These are phyloP conservation scores for Calosoma granatense DNA, from an alignment of 1,140 invertebrate species.

Conservation along the genomic window DNA sequence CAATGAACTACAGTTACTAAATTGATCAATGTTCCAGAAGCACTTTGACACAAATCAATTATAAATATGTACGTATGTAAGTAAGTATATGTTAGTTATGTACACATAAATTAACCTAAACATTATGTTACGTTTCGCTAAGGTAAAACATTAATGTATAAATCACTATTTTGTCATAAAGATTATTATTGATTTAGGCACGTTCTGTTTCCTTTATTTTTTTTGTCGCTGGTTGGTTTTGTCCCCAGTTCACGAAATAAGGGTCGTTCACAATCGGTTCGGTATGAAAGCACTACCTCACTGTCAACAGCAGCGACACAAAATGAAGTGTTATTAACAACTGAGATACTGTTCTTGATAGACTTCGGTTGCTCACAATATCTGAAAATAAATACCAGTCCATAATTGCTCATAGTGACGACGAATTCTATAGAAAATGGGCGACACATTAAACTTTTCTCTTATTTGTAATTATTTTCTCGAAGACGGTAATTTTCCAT, in stretches of 20 bases:
- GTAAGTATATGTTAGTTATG: background rate
- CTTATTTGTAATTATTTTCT: no score
- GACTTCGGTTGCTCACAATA: slow-evolving; percentile 1
- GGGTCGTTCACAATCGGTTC: background rate
- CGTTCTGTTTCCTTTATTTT: background rate
- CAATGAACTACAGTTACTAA: no score
- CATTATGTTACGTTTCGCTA: no score
- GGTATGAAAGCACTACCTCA: background rate
- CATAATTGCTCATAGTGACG: background rate
- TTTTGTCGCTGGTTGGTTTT: background rate
- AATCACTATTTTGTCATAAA: slow-evolving; percentile 4
- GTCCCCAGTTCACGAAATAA: background rate
- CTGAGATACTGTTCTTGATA: background rate
- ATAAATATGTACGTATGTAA: background rate
- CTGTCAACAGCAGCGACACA: background rate
- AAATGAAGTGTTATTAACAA: slow-evolving; percentile 3
- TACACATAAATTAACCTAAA: background rate
- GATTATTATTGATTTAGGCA: background rate
- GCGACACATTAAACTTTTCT: no score
- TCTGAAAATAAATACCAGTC: background rate
- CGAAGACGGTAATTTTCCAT: no score
- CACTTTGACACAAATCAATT: background rate
- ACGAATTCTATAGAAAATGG: no score
- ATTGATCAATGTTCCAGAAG: no score
- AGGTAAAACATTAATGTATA: slow-evolving; percentile 4